Percentiles rank a stretch among this genome's conserved stretches.
phyloP scores from a whole-genome alignment of 2,888 invertebrate species.

The Zonitis immaculata region DNA sequence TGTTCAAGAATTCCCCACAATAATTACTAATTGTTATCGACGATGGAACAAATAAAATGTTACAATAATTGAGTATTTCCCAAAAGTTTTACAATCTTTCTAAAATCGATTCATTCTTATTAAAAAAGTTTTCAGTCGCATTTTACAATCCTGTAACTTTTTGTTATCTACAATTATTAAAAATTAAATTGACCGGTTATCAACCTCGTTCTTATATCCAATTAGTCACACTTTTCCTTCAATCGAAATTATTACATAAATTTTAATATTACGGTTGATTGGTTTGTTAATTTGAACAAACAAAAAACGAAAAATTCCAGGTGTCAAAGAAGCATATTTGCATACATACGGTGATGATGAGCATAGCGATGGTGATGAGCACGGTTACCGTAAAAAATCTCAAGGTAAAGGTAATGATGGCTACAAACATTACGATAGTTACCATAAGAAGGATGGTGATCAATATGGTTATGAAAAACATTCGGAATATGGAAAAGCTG shows the following conservation, averaged over 20 bases:
- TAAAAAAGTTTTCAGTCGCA: background rate
- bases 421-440: constrained; percentile 68
- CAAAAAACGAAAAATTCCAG: constrained; percentile 43
- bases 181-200: too few relatives aligned
- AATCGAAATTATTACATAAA: background rate
- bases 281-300: background rate
- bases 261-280: background rate
- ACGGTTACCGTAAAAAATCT: constrained; percentile 62
- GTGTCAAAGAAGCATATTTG: constrained; percentile 52
- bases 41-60: too few relatives aligned
- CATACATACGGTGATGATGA: constrained; percentile 58
- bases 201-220: too few relatives aligned
- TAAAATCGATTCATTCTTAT: background rate
- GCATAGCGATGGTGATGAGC: constrained; percentile 51
- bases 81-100: background rate
- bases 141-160: too few relatives aligned
- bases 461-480: constrained; percentile 67
- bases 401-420: constrained; percentile 65
- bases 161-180: too few relatives aligned
- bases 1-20: too few relatives aligned
- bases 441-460: constrained; percentile 68
- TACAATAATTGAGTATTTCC: too few relatives aligned
- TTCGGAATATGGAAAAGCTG: constrained; percentile 57
- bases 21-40: too few relatives aligned
- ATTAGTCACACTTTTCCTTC: background rate